phyloP scores from a whole-genome alignment of 2,113 vertebrate genomes.

The Hyperopisus bebe region DNA sequence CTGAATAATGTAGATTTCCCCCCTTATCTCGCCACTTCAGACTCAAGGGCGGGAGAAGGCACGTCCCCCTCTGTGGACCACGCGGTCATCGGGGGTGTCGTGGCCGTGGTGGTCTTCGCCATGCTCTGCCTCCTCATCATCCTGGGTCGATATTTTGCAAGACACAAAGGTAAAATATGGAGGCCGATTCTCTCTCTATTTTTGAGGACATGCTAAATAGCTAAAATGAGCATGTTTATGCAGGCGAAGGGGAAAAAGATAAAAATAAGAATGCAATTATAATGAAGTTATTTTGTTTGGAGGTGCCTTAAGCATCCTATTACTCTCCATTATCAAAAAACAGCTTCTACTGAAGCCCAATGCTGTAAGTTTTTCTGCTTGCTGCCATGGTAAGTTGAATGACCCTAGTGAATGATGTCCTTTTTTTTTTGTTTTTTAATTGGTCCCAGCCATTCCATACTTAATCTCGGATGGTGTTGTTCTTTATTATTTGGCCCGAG shows the following conservation, averaged over 20 bases:
- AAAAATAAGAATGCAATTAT: slow-evolving; percentile 11
- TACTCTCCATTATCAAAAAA: background rate
- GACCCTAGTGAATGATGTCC: slow-evolving; percentile 8
- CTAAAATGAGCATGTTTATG: background rate
- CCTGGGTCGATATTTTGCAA: slow-evolving; percentile 93
- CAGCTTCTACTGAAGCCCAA: background rate
- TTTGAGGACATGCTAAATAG: background rate
- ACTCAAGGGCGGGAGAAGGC: slow-evolving; percentile 89
- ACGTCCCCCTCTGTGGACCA: slow-evolving; percentile 87
- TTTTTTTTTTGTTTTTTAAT: slow-evolving; percentile 28
- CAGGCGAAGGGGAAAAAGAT: background rate
- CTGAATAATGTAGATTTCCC: background rate
- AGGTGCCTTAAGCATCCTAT: background rate
- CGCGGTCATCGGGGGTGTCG: slow-evolving; percentile 92
- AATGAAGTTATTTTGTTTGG: background rate
- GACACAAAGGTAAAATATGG: slow-evolving; percentile 89
- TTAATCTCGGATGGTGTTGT: slow-evolving; percentile 28
- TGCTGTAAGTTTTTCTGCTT: slow-evolving; percentile 9
- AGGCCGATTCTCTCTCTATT: background rate
- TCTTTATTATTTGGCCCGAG: slow-evolving; percentile 36
- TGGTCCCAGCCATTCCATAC: slow-evolving; percentile 26
- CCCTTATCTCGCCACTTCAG: slow-evolving; percentile 53
- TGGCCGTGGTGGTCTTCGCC: slow-evolving; percentile 95
- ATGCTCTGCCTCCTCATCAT: slow-evolving; percentile 98
- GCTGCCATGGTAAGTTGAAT: slow-evolving; percentile 20